Conservation (phyloP, 2,888 invertebrate species). For the Penaeus monodon region DNA sequence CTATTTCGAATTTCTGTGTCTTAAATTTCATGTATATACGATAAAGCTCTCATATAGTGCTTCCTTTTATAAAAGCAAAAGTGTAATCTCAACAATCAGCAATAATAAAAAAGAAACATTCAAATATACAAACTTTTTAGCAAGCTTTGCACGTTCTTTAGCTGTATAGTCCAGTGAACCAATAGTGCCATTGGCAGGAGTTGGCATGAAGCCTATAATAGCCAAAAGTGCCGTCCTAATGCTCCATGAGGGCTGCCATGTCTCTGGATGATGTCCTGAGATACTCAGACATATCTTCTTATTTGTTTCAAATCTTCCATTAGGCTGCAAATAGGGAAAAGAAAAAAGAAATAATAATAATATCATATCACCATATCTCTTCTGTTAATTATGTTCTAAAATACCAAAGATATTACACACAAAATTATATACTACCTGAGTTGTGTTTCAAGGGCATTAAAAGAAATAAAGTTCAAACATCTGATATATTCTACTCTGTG, state of each 20-base stretch:
- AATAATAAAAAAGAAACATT: no score
- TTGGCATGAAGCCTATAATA: slow-evolving; percentile 94
- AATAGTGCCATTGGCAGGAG: slow-evolving; percentile 88
- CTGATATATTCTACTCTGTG: no score
- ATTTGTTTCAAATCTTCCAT: slow-evolving; percentile 92
- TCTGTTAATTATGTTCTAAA: no score
- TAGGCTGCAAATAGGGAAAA: slow-evolving; percentile 76
- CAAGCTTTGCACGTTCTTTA: slow-evolving; percentile 85
- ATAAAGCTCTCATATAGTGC: no score
- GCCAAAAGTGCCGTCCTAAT: slow-evolving; percentile 92
- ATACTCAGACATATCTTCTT: slow-evolving; percentile 96
- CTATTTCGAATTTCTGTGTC: not conserved
- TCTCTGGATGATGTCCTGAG: slow-evolving; percentile 96
- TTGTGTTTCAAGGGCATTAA: no score
- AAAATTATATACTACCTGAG: no score
- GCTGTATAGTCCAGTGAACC: slow-evolving; percentile 89
- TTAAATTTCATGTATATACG: not conserved
- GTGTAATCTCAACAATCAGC: no score
- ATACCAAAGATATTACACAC: no score
- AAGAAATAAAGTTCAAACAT: no score
- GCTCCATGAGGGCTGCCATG: slow-evolving; percentile 98
- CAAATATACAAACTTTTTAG: slow-evolving; percentile 68
- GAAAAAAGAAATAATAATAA: no score
- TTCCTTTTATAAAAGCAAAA: no score
- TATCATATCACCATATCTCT: no score